Conservation (phyloP, 2,797 vertebrate genomes). For the Pangasius sanitwongsei region DNA sequence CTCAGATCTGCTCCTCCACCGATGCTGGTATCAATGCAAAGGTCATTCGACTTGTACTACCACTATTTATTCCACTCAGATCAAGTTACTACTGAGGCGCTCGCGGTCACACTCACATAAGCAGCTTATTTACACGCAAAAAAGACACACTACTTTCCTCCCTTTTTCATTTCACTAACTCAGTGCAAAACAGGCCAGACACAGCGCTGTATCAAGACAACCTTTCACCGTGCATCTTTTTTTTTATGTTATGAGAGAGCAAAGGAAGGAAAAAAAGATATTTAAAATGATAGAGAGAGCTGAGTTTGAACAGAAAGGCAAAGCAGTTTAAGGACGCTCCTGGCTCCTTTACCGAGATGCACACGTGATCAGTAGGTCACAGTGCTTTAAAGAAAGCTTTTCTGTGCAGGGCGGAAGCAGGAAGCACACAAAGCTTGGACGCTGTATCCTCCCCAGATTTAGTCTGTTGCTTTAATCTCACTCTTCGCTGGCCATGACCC, state of each 20-base stretch:
- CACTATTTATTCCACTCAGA: slow-evolving; percentile 50
- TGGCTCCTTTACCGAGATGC: slow-evolving; percentile 20
- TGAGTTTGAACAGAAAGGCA: slow-evolving; percentile 21
- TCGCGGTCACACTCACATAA: slow-evolving; percentile 41
- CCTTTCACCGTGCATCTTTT: slow-evolving; percentile 19
- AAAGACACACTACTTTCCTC: slow-evolving; percentile 24
- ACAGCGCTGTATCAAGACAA: slow-evolving; percentile 12
- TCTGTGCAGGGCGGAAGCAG: slow-evolving; percentile 16
- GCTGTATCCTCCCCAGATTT: slow-evolving; percentile 27
- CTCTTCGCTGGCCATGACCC: slow-evolving; percentile 45
- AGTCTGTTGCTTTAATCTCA: slow-evolving; percentile 54
- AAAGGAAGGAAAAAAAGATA: not conserved
- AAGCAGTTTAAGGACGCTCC: slow-evolving; percentile 19
- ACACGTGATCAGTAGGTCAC: slow-evolving; percentile 27
- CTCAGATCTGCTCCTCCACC: slow-evolving; percentile 37
- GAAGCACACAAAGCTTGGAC: slow-evolving; percentile 25
- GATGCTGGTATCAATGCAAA: slow-evolving; percentile 39
- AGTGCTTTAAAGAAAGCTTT: slow-evolving; percentile 34
- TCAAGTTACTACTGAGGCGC: slow-evolving; percentile 45
- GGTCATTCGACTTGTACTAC: slow-evolving; percentile 51
- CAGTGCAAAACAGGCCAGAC: slow-evolving; percentile 29
- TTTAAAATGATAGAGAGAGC: too few species aligned
- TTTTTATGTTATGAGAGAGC: slow-evolving; percentile 10
- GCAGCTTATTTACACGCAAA: slow-evolving; percentile 48
- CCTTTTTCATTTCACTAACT: slow-evolving; percentile 42